Conservation (phyloP, 2,888 invertebrate species). For the Ypsolopha sequella region DNA sequence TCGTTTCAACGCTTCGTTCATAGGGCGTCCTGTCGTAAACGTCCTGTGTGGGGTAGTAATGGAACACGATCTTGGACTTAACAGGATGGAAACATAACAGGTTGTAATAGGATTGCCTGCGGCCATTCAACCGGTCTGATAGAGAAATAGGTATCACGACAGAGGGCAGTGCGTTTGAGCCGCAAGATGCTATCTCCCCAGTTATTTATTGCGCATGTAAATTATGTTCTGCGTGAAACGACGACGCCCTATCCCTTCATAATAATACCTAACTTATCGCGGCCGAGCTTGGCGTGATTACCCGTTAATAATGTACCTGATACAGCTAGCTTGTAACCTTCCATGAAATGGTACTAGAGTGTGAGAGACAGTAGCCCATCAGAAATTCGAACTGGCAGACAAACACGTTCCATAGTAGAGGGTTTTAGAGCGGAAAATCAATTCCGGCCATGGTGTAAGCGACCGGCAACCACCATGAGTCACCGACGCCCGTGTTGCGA, state of each 20-base stretch:
- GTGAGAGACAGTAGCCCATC: background rate
- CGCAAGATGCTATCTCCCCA: constrained; percentile 40
- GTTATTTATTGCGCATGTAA: constrained; percentile 58
- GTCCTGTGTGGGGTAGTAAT: background rate
- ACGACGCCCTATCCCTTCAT: constrained; percentile 15
- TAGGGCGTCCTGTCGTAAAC: background rate
- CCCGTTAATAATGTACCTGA: background rate
- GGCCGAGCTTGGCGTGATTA: background rate
- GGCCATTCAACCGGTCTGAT: constrained; percentile 59
- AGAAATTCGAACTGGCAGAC: background rate
- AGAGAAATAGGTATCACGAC: constrained; percentile 23
- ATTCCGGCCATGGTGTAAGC: constrained; percentile 30
- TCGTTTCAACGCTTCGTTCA: background rate
- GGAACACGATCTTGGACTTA: background rate
- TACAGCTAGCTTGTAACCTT: background rate
- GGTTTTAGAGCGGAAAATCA: constrained; percentile 45
- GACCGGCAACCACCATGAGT: constrained; percentile 23
- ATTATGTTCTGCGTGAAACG: constrained; percentile 28
- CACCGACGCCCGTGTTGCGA: constrained; percentile 18
- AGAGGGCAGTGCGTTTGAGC: constrained; percentile 29
- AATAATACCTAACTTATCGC: background rate
- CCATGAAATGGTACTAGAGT: background rate
- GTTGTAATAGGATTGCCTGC: background rate
- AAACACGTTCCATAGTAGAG: constrained; percentile 8
- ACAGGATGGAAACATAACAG: constrained; percentile 1